Conservation (phyloP, 2,797 vertebrate genomes). For the Eidolon dupreanum region DNA sequence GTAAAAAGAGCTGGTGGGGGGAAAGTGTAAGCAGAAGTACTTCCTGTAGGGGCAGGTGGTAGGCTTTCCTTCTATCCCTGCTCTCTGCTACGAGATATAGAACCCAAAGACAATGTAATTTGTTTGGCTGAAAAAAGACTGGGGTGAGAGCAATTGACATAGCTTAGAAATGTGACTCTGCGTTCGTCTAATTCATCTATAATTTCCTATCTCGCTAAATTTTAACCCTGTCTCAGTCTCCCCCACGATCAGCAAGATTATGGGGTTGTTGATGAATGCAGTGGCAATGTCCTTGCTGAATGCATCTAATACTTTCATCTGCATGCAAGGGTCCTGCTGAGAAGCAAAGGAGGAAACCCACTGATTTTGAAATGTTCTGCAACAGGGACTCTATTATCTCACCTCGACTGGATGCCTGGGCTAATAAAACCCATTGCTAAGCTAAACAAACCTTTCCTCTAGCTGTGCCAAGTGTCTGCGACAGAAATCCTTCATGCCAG, state of each 20-base stretch:
- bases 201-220: slow-evolving; percentile 16
- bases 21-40: slow-evolving; percentile 17
- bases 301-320: not conserved
- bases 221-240: not conserved
- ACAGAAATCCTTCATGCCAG: slow-evolving; percentile 81
- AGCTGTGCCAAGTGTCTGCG: slow-evolving; percentile 83
- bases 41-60: not conserved
- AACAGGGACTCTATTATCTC: slow-evolving; percentile 73
- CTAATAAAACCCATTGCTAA: slow-evolving; percentile 83
- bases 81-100: not conserved
- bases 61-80: not conserved
- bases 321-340: slow-evolving; percentile 46
- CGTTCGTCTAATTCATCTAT: not conserved
- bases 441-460: slow-evolving; percentile 85
- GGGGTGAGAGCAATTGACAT: not conserved
- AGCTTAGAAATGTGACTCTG: slow-evolving; percentile 16
- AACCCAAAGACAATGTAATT: not conserved
- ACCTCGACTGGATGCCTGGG: slow-evolving; percentile 72
- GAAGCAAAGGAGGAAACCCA: slow-evolving; percentile 61
- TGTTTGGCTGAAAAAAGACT: not conserved
- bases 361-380: slow-evolving; percentile 61
- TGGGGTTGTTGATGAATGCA: not conserved
- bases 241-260: slow-evolving; percentile 5
- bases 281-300: not conserved
- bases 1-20: not conserved